phyloP scores from a whole-genome alignment of 30 jellyfish, hydroid and myxozoan genomes.

The Haliclystus octoradiatus region DNA sequence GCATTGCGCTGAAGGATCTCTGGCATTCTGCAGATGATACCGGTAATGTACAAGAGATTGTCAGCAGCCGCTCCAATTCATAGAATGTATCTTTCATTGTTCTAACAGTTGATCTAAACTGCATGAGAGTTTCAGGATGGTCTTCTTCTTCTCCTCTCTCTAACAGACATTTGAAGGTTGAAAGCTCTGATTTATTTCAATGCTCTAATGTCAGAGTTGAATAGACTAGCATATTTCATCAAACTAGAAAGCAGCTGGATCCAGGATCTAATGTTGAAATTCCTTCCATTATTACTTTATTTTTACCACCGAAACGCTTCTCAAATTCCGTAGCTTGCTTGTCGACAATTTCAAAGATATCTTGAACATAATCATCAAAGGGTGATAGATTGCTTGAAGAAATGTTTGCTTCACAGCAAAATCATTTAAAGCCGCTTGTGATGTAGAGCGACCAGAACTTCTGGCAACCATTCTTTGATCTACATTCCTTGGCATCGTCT shows the following conservation, averaged over 20 bases:
- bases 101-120: background rate
- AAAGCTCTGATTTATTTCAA: slow-evolving; percentile 5
- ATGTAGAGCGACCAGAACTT: no score
- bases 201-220: background rate
- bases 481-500: no score
- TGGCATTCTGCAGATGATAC: no score
- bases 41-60: no score
- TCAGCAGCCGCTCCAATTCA: no score
- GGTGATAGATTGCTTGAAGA: no score
- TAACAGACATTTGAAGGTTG: slow-evolving; percentile 14
- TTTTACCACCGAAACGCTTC: slow-evolving; percentile 15
- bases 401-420: no score
- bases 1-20: no score
- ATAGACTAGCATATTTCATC: slow-evolving; percentile 6
- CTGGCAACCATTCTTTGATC: no score
- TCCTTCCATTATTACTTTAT: slow-evolving; percentile 13
- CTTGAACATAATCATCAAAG: no score
- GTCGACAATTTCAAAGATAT: slow-evolving; percentile 12
- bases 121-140: slow-evolving; percentile 9
- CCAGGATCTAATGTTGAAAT: slow-evolving; percentile 28
- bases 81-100: no score
- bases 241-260: slow-evolving; percentile 15
- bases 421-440: no score
- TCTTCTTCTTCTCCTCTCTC: slow-evolving; percentile 1
- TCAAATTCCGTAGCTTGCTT: slow-evolving; percentile 10